These are phyloP conservation scores for Bombylius discolor DNA, from an alignment of 2,888 invertebrate species.

Conservation along the genomic window DNA sequence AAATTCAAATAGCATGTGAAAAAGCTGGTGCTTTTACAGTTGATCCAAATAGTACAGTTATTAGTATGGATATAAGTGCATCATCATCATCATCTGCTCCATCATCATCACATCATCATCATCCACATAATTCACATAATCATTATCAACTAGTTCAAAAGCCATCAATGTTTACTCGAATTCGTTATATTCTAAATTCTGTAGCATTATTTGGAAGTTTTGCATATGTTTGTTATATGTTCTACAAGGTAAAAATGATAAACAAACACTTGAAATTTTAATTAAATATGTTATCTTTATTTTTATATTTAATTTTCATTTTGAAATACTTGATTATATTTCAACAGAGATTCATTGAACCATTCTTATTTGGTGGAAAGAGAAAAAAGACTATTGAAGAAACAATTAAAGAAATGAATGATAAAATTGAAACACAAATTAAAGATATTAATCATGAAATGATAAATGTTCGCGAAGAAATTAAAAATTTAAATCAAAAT, in stretches of 20 bases:
- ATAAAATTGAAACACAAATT: constrained; percentile 47
- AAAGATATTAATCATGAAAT: constrained; percentile 51
- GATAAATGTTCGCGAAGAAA: constrained; percentile 49
- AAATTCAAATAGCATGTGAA: constrained; percentile 62
- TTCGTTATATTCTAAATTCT: constrained; percentile 58
- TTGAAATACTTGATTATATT: not conserved
- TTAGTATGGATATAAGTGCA: constrained; percentile 28
- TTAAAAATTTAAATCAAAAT: constrained; percentile 39
- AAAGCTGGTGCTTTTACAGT: constrained; percentile 40
- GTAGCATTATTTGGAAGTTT: constrained; percentile 64
- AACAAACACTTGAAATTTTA: not conserved
- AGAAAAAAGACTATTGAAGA: constrained; percentile 53
- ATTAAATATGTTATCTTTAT: not conserved
- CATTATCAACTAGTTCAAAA: constrained; percentile 18
- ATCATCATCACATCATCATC: not conserved
- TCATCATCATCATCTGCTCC: constrained; percentile 3
- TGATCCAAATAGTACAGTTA: constrained; percentile 30
- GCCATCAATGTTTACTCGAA: constrained; percentile 37
- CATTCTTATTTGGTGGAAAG: constrained; percentile 53
- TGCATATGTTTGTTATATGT: constrained; percentile 62
- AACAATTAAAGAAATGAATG: constrained; percentile 51
- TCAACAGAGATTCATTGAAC: constrained; percentile 46
- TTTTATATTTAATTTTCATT: not conserved
- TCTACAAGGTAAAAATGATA: constrained; percentile 54
- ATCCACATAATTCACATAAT: constrained; percentile 14